Evolutionary conservation across 2,797 vertebrate genomes (phyloP).

Genomic region (Choloepus didactylus): DNA sequence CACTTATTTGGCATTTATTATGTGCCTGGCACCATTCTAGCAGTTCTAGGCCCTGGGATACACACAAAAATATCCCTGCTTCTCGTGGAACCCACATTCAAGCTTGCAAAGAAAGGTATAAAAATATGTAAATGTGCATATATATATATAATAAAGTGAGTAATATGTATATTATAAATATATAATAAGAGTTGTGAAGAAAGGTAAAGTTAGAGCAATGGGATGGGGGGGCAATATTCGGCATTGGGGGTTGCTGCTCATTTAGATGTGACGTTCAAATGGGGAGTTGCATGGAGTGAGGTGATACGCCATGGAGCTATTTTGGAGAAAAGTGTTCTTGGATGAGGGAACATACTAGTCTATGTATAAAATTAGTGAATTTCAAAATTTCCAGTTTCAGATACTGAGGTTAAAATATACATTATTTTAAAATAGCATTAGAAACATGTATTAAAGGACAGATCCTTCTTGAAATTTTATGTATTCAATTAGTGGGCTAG

Average conservation of each 20-base stretch:
- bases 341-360: too few species aligned
- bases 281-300: not conserved
- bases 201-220: not conserved
- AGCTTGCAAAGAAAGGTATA: not conserved
- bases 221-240: not conserved
- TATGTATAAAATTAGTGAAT: not conserved
- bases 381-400: not conserved
- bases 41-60: not conserved
- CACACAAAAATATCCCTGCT: not conserved
- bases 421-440: not conserved
- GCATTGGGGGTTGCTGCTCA: fast-evolving
- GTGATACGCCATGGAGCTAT: not conserved
- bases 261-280: not conserved
- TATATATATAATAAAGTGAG: too few species aligned
- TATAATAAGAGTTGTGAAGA: not conserved
- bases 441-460: not conserved
- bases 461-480: not conserved
- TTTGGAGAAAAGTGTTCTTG: not conserved
- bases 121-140: not conserved
- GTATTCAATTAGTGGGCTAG: not conserved
- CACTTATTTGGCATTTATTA: not conserved
- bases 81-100: not conserved
- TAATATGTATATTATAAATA: too few species aligned
- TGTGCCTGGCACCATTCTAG: not conserved
- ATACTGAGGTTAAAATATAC: not conserved